phyloP scores from a whole-genome alignment of 2,888 invertebrate genomes.

The Papilio protenor region DNA sequence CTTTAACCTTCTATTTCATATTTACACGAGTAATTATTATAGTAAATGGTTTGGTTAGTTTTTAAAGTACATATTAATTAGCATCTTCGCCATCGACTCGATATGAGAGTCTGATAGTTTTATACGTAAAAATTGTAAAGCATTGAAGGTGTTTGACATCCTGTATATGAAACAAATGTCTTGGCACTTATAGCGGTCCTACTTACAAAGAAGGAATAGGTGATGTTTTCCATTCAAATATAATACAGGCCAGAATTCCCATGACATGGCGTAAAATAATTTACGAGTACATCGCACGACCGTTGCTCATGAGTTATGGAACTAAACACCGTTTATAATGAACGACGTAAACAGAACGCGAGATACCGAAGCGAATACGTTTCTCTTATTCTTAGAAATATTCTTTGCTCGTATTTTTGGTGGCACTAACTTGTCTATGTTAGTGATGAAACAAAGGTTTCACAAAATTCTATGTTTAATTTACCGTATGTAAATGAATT shows the following conservation, averaged over 20 bases:
- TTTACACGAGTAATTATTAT: too few relatives aligned
- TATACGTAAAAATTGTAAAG: too few relatives aligned
- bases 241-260: not conserved
- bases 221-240: not conserved
- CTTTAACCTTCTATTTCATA: not conserved
- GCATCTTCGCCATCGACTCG: too few relatives aligned
- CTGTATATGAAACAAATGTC: too few relatives aligned
- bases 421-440: not conserved
- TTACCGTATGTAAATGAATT: not conserved
- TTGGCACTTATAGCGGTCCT: too few relatives aligned
- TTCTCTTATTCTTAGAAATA: conserved; percentile 15
- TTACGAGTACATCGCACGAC: conserved; percentile 29
- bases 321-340: conserved; percentile 30
- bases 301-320: conserved; percentile 31
- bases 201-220: too few relatives aligned
- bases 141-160: too few relatives aligned
- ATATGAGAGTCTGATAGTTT: too few relatives aligned
- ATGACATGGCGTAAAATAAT: conserved; percentile 36
- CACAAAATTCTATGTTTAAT: not conserved
- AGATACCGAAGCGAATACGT: conserved; percentile 23
- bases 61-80: too few relatives aligned
- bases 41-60: too few relatives aligned
- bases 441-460: not conserved
- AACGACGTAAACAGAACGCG: conserved; percentile 23
- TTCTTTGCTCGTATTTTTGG: not conserved